phyloP scores from a whole-genome alignment of 1,140 invertebrate species.

The Copidosoma floridanum region DNA sequence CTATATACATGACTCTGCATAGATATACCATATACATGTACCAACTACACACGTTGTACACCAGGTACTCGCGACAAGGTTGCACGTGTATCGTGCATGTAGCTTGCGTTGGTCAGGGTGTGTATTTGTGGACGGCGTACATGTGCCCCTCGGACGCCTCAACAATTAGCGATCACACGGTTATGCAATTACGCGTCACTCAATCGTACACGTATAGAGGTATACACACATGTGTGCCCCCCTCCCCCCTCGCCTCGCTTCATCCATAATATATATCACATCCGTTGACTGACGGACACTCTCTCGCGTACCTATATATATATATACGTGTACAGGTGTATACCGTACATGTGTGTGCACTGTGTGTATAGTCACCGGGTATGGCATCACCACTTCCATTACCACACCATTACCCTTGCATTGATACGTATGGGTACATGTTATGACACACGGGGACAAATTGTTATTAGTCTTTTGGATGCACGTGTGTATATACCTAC shows the following conservation, averaged over 20 bases:
- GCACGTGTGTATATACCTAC: too few species aligned
- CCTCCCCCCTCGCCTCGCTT: too few species aligned
- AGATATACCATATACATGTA: too few species aligned
- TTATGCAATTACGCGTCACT: constrained; percentile 24
- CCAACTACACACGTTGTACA: too few species aligned
- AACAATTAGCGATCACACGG: constrained; percentile 28
- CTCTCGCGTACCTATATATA: neutral
- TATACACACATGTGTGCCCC: constrained; percentile 7
- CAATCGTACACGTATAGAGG: neutral
- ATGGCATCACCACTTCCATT: neutral
- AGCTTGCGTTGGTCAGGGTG: too few species aligned
- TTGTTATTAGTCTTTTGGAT: too few species aligned
- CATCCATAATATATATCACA: neutral
- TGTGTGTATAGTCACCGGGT: neutral
- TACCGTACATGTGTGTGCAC: neutral
- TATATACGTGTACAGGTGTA: neutral
- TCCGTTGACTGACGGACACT: neutral
- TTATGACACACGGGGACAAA: too few species aligned
- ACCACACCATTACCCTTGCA: neutral
- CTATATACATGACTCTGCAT: too few species aligned
- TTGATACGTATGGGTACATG: too few species aligned
- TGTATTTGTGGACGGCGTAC: too few species aligned
- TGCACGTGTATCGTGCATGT: too few species aligned
- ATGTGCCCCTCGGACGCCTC: neutral
- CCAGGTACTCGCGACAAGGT: too few species aligned